Percentiles rank a stretch among this genome's conserved stretches.
Evolutionary conservation across 2,797 vertebrate species (phyloP).

Genomic region (Gymnoscopelus microlampas): DNA sequence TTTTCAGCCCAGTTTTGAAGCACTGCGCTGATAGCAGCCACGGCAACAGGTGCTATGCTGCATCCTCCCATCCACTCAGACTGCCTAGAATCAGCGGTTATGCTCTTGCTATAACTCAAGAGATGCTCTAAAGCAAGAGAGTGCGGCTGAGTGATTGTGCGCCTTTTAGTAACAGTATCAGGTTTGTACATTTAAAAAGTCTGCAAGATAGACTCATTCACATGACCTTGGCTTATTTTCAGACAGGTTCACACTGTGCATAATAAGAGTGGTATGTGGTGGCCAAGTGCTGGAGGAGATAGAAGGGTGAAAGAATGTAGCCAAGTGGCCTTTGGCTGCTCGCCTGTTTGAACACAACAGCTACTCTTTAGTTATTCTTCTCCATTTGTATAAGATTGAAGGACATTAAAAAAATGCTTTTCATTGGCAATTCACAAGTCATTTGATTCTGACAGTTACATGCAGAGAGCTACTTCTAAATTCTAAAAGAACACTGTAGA

Average conservation of each 20-base stretch:
- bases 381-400: neutral
- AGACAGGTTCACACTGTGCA: constrained; percentile 57
- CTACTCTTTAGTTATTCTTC: constrained; percentile 8
- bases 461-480: neutral
- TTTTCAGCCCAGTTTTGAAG: constrained; percentile 76
- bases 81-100: neutral
- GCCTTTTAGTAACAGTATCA: neutral
- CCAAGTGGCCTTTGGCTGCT: constrained; percentile 18
- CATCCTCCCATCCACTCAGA: constrained; percentile 34
- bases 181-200: constrained; percentile 36
- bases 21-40: constrained; percentile 22
- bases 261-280: constrained; percentile 53
- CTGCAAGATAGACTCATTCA: constrained; percentile 35
- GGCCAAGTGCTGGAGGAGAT: constrained; percentile 54
- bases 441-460: neutral
- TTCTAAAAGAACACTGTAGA: neutral
- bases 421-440: no score
- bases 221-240: constrained; percentile 47
- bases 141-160: constrained; percentile 9
- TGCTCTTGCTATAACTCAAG: neutral
- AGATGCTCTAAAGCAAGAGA: neutral
- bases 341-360: constrained; percentile 14
- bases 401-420: neutral
- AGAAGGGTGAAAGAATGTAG: constrained; percentile 45
- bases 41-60: constrained; percentile 31